phyloP scores from a whole-genome alignment of 2,797 vertebrate genomes.

The Ceryle rudis region DNA sequence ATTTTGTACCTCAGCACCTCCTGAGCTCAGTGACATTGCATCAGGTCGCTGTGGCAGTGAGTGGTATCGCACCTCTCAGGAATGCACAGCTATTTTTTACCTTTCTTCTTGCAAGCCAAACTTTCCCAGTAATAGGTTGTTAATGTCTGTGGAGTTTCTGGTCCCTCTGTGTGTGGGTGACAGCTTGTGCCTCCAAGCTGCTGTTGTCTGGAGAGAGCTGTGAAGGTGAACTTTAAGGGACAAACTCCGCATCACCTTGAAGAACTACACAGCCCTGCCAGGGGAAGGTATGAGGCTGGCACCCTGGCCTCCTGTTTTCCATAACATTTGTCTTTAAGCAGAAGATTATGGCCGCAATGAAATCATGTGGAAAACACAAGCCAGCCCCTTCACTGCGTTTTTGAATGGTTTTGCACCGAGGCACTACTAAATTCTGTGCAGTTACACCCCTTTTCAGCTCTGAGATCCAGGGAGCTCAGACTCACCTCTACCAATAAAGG shows the following conservation, averaged over 20 bases:
- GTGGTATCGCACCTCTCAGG: not conserved
- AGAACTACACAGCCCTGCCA: not conserved
- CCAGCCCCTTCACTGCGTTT: not conserved
- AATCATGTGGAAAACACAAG: not conserved
- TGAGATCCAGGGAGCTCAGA: not conserved
- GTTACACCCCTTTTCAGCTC: not conserved
- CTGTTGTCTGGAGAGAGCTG: not conserved
- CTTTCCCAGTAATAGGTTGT: not conserved
- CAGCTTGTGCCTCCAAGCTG: not conserved
- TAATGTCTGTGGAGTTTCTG: not conserved
- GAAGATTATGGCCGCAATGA: not conserved
- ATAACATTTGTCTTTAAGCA: not conserved
- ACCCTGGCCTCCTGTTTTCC: not conserved
- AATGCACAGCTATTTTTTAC: not conserved
- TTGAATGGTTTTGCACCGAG: not conserved
- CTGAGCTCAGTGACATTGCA: not conserved
- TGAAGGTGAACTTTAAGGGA: not conserved
- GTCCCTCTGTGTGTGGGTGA: not conserved
- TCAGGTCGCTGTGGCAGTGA: not conserved
- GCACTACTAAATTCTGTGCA: not conserved
- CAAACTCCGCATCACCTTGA: not conserved
- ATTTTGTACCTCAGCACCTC: not conserved
- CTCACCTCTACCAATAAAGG: not conserved
- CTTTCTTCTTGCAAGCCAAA: not conserved
- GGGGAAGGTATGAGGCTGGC: rapidly evolving